A percentile compares a stretch with the other conserved stretches of the same genome.
Evolutionary conservation across 2,888 invertebrate genomes (phyloP).

Genomic region (Vanessa cardui): DNA sequence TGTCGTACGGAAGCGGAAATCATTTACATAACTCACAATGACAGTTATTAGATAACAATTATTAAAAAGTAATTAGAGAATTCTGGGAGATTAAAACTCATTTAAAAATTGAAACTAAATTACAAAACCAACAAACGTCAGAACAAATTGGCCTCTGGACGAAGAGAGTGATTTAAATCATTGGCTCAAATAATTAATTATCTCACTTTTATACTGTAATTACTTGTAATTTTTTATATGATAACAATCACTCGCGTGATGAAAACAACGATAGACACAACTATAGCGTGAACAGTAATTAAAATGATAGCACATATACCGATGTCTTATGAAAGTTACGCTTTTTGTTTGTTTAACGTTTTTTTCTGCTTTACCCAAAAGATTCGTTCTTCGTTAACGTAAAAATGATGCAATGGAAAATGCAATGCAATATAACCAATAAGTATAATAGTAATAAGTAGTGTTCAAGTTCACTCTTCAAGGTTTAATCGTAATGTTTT

Average conservation of each 20-base stretch:
- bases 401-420: not conserved
- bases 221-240: not conserved
- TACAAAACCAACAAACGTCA: no score
- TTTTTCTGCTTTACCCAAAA: not conserved
- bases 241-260: conserved; percentile 7
- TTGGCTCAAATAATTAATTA: not conserved
- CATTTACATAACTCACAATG: no score
- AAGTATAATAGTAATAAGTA: no score
- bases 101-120: no score
- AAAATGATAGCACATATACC: not conserved
- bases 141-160: no score
- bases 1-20: no score
- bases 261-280: not conserved
- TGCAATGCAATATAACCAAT: no score
- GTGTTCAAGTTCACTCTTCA: not conserved
- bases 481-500: conserved; percentile 7
- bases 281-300: not conserved
- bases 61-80: no score
- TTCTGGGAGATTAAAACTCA: no score
- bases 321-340: conserved; percentile 2
- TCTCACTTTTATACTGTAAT: not conserved
- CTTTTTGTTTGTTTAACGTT: not conserved
- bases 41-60: no score
- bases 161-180: not conserved
- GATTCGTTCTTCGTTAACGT: not conserved